Base-by-base conservation (phyloP, 1,140 invertebrate species). In the Brevipalpus yothersi region DNA sequence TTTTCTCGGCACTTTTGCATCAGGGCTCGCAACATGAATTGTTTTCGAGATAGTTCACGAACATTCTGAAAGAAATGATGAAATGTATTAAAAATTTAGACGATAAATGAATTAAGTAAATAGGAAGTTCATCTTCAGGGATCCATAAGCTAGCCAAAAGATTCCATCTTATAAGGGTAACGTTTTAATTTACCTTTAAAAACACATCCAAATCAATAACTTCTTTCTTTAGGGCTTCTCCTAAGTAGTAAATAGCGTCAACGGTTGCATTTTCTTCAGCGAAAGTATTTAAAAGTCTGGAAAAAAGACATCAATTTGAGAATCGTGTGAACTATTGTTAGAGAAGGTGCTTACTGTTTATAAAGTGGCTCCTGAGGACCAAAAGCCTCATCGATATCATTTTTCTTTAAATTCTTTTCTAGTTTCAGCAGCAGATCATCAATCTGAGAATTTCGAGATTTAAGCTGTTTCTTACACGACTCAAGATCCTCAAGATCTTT, bases 191-290 rank as follows among this genome's bases (percentile, higher is more conserved):
- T 62, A 69, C 68, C 69, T 95, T 95, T 59, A 98, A 76, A 75
- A 95, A 99, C 51, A 86, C 82, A 68, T 97, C 92, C 65, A 97
- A 72, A 74, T 94, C 90, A 68, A 98, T 89, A 4, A 92, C 86
- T 59, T 85, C 83, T 66, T 84, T 83, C 63, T 90, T 76, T 57
- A 98, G 72, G 23, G 88, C 93, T 75, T 97, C 90, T n/a, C 89
- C 90, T 68, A 98, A 80, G 71, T 92, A 94, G 72, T 97, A 99
- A 67, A 98, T 94, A 57, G 91, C 86, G 78, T 99, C 94, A 76
- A 97, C 93, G 55, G 87, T 82, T 12, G 94, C 91, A 65, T 92
- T 88, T 75, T 98, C 94, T 73, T 97, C 91, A 56, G 90, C 89
- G 79, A 89, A 98, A 41, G 89, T 81, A 74, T 88, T 89, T 41